Percentiles rank a stretch among this genome's conserved stretches.
These are phyloP conservation scores for Drosophila parthenogenetica DNA, from an alignment of 2,888 invertebrate genomes.

Conservation along the genomic window DNA sequence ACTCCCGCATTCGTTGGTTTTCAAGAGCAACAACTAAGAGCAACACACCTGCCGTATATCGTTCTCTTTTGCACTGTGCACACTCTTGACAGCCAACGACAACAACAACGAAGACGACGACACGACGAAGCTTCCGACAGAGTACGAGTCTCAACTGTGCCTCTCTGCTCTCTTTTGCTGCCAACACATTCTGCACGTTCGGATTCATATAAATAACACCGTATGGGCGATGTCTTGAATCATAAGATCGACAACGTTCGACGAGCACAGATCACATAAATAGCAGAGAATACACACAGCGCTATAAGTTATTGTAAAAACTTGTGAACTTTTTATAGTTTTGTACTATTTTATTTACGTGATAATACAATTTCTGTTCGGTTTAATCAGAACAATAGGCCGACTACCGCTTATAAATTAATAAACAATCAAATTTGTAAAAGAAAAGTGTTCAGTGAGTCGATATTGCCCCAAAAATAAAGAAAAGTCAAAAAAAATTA, in stretches of 20 bases:
- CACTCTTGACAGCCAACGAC: slow-evolving; percentile 32
- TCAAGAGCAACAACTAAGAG: slow-evolving; percentile 68
- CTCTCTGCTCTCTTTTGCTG: slow-evolving; percentile 18
- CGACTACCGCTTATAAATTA: slow-evolving; percentile 49
- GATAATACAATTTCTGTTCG: slow-evolving; percentile 38
- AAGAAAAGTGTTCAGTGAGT: slow-evolving; percentile 81
- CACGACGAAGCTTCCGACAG: slow-evolving; percentile 84
- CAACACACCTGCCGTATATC: slow-evolving; percentile 69
- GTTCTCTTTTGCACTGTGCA: slow-evolving; percentile 56
- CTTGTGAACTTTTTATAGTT: slow-evolving; percentile 41
- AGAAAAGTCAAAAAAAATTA: slow-evolving; percentile 4
- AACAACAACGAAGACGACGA: slow-evolving; percentile 32
- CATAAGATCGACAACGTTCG: slow-evolving; percentile 85
- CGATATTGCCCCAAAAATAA: slow-evolving; percentile 41
- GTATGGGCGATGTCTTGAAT: slow-evolving; percentile 81
- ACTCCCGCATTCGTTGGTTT: slow-evolving; percentile 45
- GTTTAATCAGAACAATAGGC: slow-evolving; percentile 50
- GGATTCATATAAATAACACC: slow-evolving; percentile 64
- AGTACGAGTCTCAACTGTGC: slow-evolving; percentile 17
- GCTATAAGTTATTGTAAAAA: slow-evolving; percentile 31
- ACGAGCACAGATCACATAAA: slow-evolving; percentile 75
- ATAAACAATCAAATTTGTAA: slow-evolving; percentile 63
- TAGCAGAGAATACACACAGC: slow-evolving; percentile 26
- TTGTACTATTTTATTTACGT: slow-evolving; percentile 41
- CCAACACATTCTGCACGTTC: slow-evolving; percentile 26